A percentile compares a stretch with the other conserved stretches of the same genome.
Conservation (phyloP, 2,888 invertebrate genomes). For the Protophormia terraenovae region DNA sequence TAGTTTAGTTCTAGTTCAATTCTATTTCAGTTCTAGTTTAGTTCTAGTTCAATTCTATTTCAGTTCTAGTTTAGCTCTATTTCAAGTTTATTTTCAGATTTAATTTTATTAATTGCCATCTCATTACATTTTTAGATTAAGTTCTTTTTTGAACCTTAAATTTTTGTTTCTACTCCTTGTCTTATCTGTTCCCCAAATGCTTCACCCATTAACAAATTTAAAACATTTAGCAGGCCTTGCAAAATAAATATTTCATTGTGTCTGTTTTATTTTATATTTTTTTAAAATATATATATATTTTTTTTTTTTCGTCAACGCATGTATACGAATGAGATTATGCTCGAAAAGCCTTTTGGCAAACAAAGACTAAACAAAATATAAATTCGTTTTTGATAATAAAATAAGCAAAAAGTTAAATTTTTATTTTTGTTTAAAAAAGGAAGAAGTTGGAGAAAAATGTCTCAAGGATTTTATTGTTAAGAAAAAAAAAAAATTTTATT, state of each 20-base stretch:
- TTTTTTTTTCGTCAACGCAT: background rate
- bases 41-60: background rate
- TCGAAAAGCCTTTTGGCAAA: slow-evolving; percentile 38
- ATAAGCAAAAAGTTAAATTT: background rate
- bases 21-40: background rate
- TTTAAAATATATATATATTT: background rate
- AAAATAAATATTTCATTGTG: background rate
- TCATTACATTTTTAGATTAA: no score
- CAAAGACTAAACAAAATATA: background rate
- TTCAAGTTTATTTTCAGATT: background rate
- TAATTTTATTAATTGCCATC: no score
- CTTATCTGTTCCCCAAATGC: background rate
- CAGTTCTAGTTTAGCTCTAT: background rate
- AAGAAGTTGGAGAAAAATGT: background rate
- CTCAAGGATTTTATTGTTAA: background rate
- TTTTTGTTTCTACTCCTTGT: background rate
- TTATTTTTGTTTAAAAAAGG: background rate
- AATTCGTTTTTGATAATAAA: background rate
- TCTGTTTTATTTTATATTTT: background rate
- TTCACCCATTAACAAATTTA: background rate
- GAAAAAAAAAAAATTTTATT: background rate
- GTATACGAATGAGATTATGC: slow-evolving; percentile 35
- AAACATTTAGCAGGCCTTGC: background rate
- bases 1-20: background rate
- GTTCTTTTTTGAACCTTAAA: no score